Evolutionary conservation across 2,888 invertebrate genomes (phyloP).

Genomic region (Folsomia manolachei): DNA sequence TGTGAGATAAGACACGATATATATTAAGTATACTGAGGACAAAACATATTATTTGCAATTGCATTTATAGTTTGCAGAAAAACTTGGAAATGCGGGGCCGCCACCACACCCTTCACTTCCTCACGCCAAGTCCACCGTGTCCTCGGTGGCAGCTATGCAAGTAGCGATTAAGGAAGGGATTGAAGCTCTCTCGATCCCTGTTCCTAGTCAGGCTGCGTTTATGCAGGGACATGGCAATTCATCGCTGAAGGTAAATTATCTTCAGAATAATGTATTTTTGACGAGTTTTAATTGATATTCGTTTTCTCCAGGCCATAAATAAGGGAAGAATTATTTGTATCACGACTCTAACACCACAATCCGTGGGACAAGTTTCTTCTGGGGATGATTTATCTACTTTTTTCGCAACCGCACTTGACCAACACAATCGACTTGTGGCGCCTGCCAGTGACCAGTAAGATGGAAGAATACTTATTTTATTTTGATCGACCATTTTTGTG

Average conservation of each 20-base stretch:
- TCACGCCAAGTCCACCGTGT: slow-evolving; percentile 16
- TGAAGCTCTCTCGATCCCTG: slow-evolving; percentile 71
- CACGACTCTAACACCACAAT: slow-evolving; percentile 82
- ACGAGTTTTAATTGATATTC: slow-evolving; percentile 4
- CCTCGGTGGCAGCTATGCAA: slow-evolving; percentile 69
- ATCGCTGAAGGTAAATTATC: slow-evolving; percentile 26
- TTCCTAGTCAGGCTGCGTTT: slow-evolving; percentile 65
- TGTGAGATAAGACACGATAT: slow-evolving; percentile 61
- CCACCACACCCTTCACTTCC: slow-evolving; percentile 54
- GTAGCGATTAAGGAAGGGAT: slow-evolving; percentile 83
- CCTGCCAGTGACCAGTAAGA: slow-evolving; percentile 62
- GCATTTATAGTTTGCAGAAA: slow-evolving; percentile 69
- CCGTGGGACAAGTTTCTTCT: slow-evolving; percentile 51
- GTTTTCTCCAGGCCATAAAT: slow-evolving; percentile 55
- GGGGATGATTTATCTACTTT: slow-evolving; percentile 75
- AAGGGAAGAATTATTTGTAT: slow-evolving; percentile 85
- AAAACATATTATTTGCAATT: background rate
- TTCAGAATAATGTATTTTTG: slow-evolving; percentile 3
- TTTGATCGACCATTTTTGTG: too few species aligned
- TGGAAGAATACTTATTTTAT: slow-evolving; percentile 15
- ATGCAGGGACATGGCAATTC: slow-evolving; percentile 21
- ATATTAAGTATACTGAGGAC: slow-evolving; percentile 23
- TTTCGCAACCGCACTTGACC: slow-evolving; percentile 73
- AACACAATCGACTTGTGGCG: slow-evolving; percentile 72
- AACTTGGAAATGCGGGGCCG: slow-evolving; percentile 74